Evolutionary conservation across 2,888 invertebrate genomes (phyloP), one percentile per base, ranked within the genome.

Genomic region (Orthonychiurus folsomi): DNA sequence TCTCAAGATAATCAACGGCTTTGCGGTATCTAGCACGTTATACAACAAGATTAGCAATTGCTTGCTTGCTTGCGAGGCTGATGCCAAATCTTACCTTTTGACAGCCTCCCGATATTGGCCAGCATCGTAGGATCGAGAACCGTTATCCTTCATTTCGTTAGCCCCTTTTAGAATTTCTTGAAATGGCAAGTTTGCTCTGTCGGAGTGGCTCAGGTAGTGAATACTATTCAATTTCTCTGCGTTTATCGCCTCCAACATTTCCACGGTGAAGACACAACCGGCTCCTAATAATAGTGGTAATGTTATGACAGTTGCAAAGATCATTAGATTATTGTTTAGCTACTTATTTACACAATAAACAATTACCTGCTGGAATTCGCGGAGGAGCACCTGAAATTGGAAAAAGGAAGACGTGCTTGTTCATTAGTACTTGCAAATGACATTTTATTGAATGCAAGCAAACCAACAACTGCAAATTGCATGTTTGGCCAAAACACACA

Each of bases 181-280:
- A 75, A 87, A 88, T 62, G 81, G 54, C 3, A 74, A 80, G 63
- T 81, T 82, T 28, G 82, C 80, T 71, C 86, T 82, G 53, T 85
- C 83, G 23, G 78, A 75, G 56, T 69, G 77, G 1, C 75, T 74
- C 64, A 84, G 76, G 12, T 76, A 75, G n/a, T 80, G 78, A 70
- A 78, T 80, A 26, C n/a, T 50, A 3, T 20, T n/a, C 18, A 59
- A 23, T 3, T 59, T 37, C 9, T 76, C 75, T 24, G 79, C 76
- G 0, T 79, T 76, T 24, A 79, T 79, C 2, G 79, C 80, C 67
- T 84, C 81, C 0, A 86, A 68, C 1, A 93, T 74, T 75, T 87
- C 86, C 3, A 93, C 81, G 64, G 86, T 85, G 75, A 88, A 89
- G 2, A 89, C 77, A 60, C 88, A 84, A 69, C 85, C 83, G 0